A percentile compares a stretch with the other conserved stretches of the same genome.
Conservation (phyloP, 2,888 invertebrate species). For the Tachystola acroxantha region DNA sequence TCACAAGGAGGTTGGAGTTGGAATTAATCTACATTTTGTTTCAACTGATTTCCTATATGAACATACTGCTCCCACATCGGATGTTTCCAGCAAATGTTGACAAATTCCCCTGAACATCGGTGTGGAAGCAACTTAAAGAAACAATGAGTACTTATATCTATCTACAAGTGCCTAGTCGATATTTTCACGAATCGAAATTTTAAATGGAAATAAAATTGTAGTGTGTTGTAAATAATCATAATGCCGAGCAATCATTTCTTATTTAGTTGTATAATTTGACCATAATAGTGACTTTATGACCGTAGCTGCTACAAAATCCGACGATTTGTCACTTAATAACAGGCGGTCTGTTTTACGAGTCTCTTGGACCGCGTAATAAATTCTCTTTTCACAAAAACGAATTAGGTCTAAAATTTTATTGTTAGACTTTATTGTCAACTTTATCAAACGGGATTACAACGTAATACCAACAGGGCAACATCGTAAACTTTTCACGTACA, state of each 20-base stretch:
- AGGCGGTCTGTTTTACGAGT: constrained; percentile 55
- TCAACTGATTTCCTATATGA: no score
- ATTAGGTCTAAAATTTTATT: constrained; percentile 57
- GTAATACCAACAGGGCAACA: constrained; percentile 37
- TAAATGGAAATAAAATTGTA: constrained; percentile 16
- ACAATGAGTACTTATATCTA: no score
- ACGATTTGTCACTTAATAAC: constrained; percentile 66
- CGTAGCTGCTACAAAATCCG: constrained; percentile 46
- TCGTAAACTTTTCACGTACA: constrained; percentile 41
- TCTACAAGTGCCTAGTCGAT: no score
- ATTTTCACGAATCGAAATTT: no score
- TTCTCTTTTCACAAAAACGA: constrained; percentile 53
- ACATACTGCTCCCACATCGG: no score
- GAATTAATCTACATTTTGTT: no score
- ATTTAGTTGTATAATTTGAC: constrained; percentile 52
- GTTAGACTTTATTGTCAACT: constrained; percentile 51
- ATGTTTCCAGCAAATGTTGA: no score
- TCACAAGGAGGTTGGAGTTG: no score
- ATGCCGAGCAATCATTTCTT: constrained; percentile 40
- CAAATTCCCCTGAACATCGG: no score
- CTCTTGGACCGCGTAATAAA: constrained; percentile 46
- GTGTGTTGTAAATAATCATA: constrained; percentile 12
- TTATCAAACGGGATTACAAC: constrained; percentile 46
- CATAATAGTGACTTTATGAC: constrained; percentile 56
- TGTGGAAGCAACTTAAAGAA: no score